A percentile compares a stretch with the other conserved stretches of the same genome.
Conservation (phyloP, 2,888 invertebrate genomes). For the Mycalesis mineus region DNA sequence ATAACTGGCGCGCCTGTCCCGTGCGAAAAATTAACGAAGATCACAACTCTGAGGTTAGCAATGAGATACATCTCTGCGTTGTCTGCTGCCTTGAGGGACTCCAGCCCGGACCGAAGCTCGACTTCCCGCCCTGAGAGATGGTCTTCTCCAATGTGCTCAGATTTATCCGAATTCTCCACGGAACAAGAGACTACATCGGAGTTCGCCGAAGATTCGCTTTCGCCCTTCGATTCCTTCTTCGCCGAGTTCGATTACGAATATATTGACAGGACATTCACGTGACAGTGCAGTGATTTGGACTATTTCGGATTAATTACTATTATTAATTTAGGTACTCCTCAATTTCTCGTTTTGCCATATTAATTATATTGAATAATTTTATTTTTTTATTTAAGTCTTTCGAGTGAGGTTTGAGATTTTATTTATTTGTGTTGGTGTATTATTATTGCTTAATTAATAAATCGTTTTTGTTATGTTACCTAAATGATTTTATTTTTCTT, state of each 20-base stretch:
- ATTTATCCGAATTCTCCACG: slow-evolving; percentile 73
- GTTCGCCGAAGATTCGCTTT: slow-evolving; percentile 75
- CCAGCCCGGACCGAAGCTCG: slow-evolving; percentile 50
- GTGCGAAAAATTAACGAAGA: slow-evolving; percentile 91
- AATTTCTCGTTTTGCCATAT: slow-evolving; percentile 66
- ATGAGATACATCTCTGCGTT: slow-evolving; percentile 91
- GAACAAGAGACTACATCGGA: slow-evolving; percentile 72
- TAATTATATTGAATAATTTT: slow-evolving; percentile 68
- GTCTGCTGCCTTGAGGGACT: slow-evolving; percentile 80
- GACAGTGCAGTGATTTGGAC: slow-evolving; percentile 46
- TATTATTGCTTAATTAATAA: slow-evolving; percentile 56
- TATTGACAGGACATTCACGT: slow-evolving; percentile 70
- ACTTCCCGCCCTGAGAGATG: slow-evolving; percentile 53
- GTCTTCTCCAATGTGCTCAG: slow-evolving; percentile 72
- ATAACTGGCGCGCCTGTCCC: slow-evolving; percentile 73
- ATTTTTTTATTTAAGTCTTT: slow-evolving; percentile 50
- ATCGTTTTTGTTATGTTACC: slow-evolving; percentile 50
- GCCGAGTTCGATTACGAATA: slow-evolving; percentile 74
- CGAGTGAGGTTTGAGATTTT: slow-evolving; percentile 58
- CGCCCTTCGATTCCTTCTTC: slow-evolving; percentile 78
- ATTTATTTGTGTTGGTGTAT: slow-evolving; percentile 42
- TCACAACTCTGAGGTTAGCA: slow-evolving; percentile 90
- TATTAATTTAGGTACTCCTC: slow-evolving; percentile 45
- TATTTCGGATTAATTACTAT: slow-evolving; percentile 35
- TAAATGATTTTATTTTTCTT: not conserved